Percentiles rank a stretch among this genome's conserved stretches.
These are phyloP conservation scores for Cryptus viduatorius DNA, from an alignment of 2,888 invertebrate genomes.

Conservation along the genomic window DNA sequence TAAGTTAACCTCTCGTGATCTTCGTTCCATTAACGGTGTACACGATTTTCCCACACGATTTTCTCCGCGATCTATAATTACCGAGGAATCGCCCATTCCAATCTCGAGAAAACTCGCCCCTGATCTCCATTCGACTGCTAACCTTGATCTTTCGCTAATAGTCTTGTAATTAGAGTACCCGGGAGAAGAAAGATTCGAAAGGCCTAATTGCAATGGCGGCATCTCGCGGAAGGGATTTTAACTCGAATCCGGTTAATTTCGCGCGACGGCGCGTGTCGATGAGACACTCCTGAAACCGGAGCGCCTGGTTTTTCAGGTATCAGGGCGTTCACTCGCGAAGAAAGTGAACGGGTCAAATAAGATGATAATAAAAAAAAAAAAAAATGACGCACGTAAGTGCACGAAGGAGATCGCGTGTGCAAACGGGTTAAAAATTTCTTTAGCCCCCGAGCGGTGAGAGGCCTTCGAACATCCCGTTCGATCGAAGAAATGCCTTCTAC, in stretches of 20 bases:
- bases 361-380: conserved; percentile 22
- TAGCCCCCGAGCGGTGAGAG: conserved; percentile 43
- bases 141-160: conserved; percentile 7
- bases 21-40: not conserved
- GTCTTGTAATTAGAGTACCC: conserved; percentile 7
- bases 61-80: conserved; percentile 1
- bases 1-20: no score
- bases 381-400: not conserved
- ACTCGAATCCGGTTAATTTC: not conserved
- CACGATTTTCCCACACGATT: conserved; percentile 24
- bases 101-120: conserved; percentile 27
- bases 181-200: conserved; percentile 7
- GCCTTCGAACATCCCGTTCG: conserved; percentile 21
- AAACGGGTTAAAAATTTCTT: conserved; percentile 38
- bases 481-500: not conserved
- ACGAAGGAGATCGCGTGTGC: not conserved
- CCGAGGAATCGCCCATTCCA: not conserved
- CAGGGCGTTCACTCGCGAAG: conserved; percentile 39
- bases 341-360: conserved; percentile 55
- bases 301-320: conserved; percentile 42
- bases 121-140: not conserved
- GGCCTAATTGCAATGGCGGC: not conserved
- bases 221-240: not conserved
- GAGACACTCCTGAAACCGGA: conserved; percentile 5
- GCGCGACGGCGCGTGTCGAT: not conserved